phyloP scores from a whole-genome alignment of 2,888 invertebrate genomes.

The Eulithis prunata region DNA sequence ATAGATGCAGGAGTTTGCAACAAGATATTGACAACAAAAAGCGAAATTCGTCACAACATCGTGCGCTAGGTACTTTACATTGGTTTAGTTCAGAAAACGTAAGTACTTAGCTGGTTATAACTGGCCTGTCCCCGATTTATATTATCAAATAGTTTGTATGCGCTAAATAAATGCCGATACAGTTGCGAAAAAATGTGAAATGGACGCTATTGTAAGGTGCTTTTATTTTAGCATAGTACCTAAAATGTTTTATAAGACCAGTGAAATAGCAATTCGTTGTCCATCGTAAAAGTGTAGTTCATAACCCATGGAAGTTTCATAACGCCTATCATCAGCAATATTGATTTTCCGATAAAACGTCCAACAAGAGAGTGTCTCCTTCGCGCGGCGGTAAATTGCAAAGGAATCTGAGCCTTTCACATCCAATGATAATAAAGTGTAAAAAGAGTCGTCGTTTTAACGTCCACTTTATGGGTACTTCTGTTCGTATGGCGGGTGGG shows the following conservation, averaged over 20 bases:
- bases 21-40: no score
- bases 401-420: slow-evolving; percentile 81
- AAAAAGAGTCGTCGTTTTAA: slow-evolving; percentile 83
- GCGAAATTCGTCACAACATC: no score
- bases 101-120: slow-evolving; percentile 27
- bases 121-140: no score
- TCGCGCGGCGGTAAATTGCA: slow-evolving; percentile 71
- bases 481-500: slow-evolving; percentile 74
- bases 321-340: slow-evolving; percentile 73
- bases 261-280: slow-evolving; percentile 60
- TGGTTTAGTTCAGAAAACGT: no score
- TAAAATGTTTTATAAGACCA: slow-evolving; percentile 43
- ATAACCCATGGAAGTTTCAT: slow-evolving; percentile 71
- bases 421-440: slow-evolving; percentile 84
- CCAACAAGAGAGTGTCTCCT: slow-evolving; percentile 70
- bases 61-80: no score
- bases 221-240: no score
- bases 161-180: no score
- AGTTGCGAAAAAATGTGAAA: no score
- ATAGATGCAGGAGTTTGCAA: no score
- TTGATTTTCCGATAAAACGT: slow-evolving; percentile 79
- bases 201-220: no score
- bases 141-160: no score
- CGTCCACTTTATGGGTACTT: slow-evolving; percentile 81
- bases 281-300: slow-evolving; percentile 72